Conservation (phyloP, 2,888 invertebrate genomes). For the Eubasilissa splendida region DNA sequence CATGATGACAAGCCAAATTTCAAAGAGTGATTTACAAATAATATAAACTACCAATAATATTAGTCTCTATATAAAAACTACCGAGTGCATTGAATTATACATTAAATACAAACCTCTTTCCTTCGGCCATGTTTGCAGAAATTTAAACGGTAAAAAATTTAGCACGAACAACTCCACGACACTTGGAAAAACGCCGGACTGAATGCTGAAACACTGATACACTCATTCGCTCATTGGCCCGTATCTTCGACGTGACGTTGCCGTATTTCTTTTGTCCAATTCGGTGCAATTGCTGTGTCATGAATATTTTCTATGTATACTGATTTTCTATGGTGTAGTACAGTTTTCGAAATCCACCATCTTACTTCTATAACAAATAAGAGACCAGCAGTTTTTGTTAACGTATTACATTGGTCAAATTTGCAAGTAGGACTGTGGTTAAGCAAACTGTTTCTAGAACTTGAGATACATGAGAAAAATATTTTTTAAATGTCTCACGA, state of each 20-base stretch:
- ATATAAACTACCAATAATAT: constrained; percentile 40
- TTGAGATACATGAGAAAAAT: too few species aligned
- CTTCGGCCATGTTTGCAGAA: constrained; percentile 71
- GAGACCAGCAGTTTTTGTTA: constrained; percentile 7
- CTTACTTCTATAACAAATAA: constrained; percentile 1
- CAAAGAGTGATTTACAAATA: constrained; percentile 62
- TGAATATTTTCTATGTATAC: constrained; percentile 22
- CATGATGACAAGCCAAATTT: constrained; percentile 74
- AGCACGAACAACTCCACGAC: constrained; percentile 21
- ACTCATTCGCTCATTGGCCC: constrained; percentile 59
- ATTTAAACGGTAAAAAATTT: constrained; percentile 32
- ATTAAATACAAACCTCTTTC: constrained; percentile 68
- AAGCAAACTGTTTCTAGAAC: not conserved
- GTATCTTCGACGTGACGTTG: constrained; percentile 67
- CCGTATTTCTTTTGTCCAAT: constrained; percentile 74
- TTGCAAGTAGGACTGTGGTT: not conserved
- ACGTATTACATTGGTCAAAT: not conserved
- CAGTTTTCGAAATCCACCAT: not conserved
- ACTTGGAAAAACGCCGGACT: constrained; percentile 62
- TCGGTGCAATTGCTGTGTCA: constrained; percentile 65
- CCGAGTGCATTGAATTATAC: constrained; percentile 47
- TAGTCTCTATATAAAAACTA: constrained; percentile 50
- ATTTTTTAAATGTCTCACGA: too few species aligned
- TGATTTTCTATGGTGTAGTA: constrained; percentile 8
- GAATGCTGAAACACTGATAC: constrained; percentile 61